Evolutionary conservation across 2,888 invertebrate species (phyloP).

Genomic region (Limnephilus marmoratus): DNA sequence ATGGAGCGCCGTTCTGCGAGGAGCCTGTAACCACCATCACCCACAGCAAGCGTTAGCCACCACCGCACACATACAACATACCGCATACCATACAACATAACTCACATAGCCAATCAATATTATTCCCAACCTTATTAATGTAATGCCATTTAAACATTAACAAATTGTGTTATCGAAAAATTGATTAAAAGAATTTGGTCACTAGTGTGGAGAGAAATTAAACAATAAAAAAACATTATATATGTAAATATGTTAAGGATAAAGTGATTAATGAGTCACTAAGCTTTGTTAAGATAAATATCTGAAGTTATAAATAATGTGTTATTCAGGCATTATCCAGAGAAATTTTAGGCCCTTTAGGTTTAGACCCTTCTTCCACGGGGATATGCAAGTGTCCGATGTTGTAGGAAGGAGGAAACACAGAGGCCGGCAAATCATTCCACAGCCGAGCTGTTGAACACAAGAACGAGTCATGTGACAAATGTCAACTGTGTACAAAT

Average conservation of each 20-base stretch:
- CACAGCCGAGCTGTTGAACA: too few relatives aligned
- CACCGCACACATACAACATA: neutral
- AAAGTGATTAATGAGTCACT: neutral
- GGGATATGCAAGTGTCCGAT: too few relatives aligned
- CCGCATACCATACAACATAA: neutral
- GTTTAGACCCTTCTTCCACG: neutral
- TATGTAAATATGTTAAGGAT: too few relatives aligned
- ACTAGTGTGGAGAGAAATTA: too few relatives aligned
- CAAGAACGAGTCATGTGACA: too few relatives aligned
- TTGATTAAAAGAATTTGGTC: too few relatives aligned
- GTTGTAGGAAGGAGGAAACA: too few relatives aligned
- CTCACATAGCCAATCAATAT: neutral
- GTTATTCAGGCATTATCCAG: neutral
- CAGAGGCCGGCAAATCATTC: too few relatives aligned
- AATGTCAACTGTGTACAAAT: too few relatives aligned
- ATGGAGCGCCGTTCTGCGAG: conserved; percentile 64
- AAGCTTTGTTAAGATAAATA: neutral
- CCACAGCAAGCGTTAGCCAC: neutral
- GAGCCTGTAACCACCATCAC: neutral
- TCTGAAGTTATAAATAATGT: neutral
- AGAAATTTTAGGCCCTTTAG: neutral
- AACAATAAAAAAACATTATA: too few relatives aligned
- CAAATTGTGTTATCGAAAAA: too few relatives aligned
- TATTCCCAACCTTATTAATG: neutral
- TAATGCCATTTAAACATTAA: too few relatives aligned